A percentile compares a stretch with the other conserved stretches of the same genome.
phyloP scores from a whole-genome alignment of 2,888 invertebrate species.

The Agrotis exclamationis region DNA sequence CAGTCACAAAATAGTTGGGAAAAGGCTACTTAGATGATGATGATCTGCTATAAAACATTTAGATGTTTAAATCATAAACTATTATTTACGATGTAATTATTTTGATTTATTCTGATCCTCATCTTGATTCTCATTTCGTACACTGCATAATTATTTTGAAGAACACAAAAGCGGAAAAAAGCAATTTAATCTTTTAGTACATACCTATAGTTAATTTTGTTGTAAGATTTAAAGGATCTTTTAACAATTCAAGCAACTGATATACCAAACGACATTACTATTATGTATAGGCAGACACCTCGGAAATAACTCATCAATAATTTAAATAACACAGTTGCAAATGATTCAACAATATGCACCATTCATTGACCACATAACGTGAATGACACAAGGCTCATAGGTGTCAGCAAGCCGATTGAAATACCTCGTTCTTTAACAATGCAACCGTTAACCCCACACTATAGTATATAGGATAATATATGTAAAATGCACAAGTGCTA shows the following conservation, averaged over 20 bases:
- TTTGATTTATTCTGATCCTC: no score
- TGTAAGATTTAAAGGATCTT: no score
- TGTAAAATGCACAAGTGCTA: slow-evolving; percentile 54
- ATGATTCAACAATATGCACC: slow-evolving; percentile 4
- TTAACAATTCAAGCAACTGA: background rate
- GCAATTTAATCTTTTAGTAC: no score
- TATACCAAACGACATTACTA: background rate
- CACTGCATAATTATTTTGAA: no score
- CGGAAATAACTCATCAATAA: background rate
- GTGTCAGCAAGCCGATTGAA: slow-evolving; percentile 33
- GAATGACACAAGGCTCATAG: slow-evolving; percentile 26
- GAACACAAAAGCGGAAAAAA: no score
- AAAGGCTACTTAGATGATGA: no score
- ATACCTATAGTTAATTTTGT: no score
- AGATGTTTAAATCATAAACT: no score
- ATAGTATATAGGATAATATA: slow-evolving; percentile 52
- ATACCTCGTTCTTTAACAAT: slow-evolving; percentile 44
- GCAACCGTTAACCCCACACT: slow-evolving; percentile 55
- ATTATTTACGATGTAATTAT: no score
- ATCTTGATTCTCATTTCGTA: no score
- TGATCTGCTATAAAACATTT: no score
- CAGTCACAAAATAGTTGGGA: no score
- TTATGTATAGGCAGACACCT: background rate
- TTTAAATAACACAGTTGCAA: slow-evolving; percentile 14
- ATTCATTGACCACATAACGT: slow-evolving; percentile 30